These are phyloP conservation scores for Ooceraea biroi DNA, from an alignment of 1,140 invertebrate genomes.

Conservation along the genomic window DNA sequence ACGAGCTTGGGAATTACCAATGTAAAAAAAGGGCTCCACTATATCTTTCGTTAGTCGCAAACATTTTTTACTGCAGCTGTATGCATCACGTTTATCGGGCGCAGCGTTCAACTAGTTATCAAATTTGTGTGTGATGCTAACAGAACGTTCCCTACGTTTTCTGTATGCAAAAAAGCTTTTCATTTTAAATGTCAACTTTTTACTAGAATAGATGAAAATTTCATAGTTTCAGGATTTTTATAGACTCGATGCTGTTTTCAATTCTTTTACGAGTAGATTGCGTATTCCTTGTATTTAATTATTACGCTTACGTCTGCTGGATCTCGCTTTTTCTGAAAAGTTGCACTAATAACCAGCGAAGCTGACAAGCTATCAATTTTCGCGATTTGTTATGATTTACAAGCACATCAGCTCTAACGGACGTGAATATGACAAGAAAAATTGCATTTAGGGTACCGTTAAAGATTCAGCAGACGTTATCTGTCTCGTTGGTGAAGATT, in stretches of 20 bases:
- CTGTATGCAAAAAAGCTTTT: slow-evolving; percentile 45
- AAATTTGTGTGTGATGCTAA: slow-evolving; percentile 58
- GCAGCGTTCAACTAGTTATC: slow-evolving; percentile 52
- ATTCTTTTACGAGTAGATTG: no score
- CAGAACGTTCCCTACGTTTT: slow-evolving; percentile 46
- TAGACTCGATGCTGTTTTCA: not conserved
- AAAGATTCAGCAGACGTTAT: slow-evolving; percentile 55
- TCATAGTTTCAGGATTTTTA: not conserved
- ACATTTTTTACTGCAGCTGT: slow-evolving; percentile 41
- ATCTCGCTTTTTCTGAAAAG: not conserved
- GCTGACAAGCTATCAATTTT: slow-evolving; percentile 32
- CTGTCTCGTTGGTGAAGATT: slow-evolving; percentile 58
- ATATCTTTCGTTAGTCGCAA: slow-evolving; percentile 51
- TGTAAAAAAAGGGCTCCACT: slow-evolving; percentile 45
- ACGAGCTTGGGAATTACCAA: slow-evolving; percentile 53
- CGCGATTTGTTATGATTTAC: slow-evolving; percentile 42
- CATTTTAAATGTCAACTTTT: slow-evolving; percentile 33
- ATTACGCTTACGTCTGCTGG: not conserved
- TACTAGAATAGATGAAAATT: slow-evolving; percentile 7
- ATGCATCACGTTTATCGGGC: slow-evolving; percentile 52
- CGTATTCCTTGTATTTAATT: not conserved
- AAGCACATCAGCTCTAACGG: slow-evolving; percentile 41
- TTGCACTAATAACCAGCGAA: not conserved
- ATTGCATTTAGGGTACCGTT: slow-evolving; percentile 43
- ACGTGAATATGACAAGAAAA: slow-evolving; percentile 47